Evolutionary conservation across 2,797 vertebrate genomes (phyloP), one percentile per base, ranked within the genome.

Genomic region (Sternarchorhynchus goeldii): DNA sequence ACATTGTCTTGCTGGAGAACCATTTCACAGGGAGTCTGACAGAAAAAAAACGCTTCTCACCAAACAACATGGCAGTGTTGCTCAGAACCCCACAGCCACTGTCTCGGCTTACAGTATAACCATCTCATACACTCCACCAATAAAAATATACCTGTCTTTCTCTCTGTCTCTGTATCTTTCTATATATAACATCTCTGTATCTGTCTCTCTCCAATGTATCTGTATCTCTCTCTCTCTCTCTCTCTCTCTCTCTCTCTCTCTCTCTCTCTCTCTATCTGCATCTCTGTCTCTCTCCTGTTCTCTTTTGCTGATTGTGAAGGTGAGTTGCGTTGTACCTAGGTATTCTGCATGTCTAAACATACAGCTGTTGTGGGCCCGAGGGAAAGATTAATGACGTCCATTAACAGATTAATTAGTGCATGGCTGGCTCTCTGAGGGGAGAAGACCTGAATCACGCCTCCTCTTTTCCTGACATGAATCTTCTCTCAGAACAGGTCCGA

Each of bases 351-450:
- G 39, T 79, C 66, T 50, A 77, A 82, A 82, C 72, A 77, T 80
- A 53, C 80, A 84, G 75, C 78, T 81, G 70, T 32, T 78, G 73
- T 60, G 57, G 73, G 73, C 76, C 63, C 64, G 29, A 21, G 69
- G 63, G 64, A 76, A 39, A 85, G 81, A 81, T 71, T 78, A 82
- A 82, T 79, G 69, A 73, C 31, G 17, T 78, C 53, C 45, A 79
- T 85, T 85, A 85, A 78, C 53, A 73, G 76, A 82, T 82, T 81
- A 82, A 83, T 85, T 82, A 85, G 79, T 69, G 73, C 76, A 78
- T 25, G 73, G 76, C 63, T 75, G 56, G 39, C 73, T 81, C 73
- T 66, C 77, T 78, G 79, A 76, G 76, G 41, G 39, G 72, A 29
- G 18, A 17, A 25, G 31, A 18, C 20, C 66, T 58, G 72, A 72